A percentile compares a stretch with the other conserved stretches of the same genome.
Conservation (phyloP, 2,113 vertebrate genomes). For the Rhynchopsitta pachyrhyncha region DNA sequence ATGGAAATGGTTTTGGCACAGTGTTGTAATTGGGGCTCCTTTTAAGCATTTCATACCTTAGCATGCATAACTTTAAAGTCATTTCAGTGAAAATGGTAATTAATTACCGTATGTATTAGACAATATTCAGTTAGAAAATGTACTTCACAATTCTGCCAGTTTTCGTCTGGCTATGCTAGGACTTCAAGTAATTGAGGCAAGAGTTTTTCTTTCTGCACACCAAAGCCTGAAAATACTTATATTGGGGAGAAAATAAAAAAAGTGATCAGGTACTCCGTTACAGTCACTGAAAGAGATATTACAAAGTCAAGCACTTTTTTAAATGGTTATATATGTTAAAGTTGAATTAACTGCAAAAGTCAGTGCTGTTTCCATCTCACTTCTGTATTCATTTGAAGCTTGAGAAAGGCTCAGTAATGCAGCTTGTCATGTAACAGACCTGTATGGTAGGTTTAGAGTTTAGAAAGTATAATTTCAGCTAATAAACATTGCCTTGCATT, state of each 20-base stretch:
- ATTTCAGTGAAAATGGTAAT: neutral
- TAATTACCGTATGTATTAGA: neutral
- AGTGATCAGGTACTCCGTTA: neutral
- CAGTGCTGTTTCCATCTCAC: neutral
- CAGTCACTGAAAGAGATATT: neutral
- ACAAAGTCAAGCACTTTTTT: neutral
- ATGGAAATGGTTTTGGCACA: neutral
- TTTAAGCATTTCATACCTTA: neutral
- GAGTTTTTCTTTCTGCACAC: neutral
- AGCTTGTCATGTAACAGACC: rapidly evolving
- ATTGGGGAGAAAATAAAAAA: neutral
- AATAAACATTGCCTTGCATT: neutral
- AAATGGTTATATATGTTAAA: neutral
- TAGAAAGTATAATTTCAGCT: neutral
- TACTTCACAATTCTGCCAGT: neutral
- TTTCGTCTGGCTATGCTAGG: neutral
- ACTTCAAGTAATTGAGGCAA: neutral
- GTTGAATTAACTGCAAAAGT: neutral
- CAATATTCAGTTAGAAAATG: neutral
- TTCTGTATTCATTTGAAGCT: neutral
- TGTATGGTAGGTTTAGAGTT: neutral
- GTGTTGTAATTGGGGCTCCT: neutral
- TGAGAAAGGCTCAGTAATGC: neutral
- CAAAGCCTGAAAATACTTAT: rapidly evolving
- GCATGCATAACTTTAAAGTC: too few relatives aligned